Conservation (phyloP, 2,113 vertebrate species). For the Telmatochromis bifrenatus region DNA sequence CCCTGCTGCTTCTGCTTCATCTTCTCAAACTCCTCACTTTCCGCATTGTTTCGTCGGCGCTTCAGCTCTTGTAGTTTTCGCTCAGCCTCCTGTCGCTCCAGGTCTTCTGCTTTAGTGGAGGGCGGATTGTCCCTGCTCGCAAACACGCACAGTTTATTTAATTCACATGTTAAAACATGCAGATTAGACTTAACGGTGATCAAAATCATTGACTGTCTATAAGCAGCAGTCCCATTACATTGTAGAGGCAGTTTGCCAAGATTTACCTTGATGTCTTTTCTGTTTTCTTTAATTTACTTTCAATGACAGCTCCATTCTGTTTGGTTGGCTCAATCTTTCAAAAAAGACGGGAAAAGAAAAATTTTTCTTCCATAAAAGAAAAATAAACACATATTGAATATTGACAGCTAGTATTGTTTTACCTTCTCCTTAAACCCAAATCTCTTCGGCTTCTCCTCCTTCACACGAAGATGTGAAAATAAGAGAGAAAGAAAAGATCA, state of each 20-base stretch:
- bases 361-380: not conserved
- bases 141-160: not conserved
- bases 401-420: not conserved
- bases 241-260: not conserved
- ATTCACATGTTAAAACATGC: not conserved
- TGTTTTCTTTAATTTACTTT: constrained; percentile 80
- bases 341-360: not conserved
- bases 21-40: constrained; percentile 85
- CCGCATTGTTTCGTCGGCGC: constrained; percentile 75
- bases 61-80: constrained; percentile 82
- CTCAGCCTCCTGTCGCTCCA: constrained; percentile 77
- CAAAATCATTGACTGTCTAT: not conserved
- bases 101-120: constrained; percentile 58
- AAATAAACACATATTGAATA: not conserved
- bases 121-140: constrained; percentile 26
- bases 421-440: constrained; percentile 60
- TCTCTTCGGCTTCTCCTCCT: constrained; percentile 61
- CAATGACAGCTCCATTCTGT: constrained; percentile 72
- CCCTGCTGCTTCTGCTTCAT: constrained; percentile 91
- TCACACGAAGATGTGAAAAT: not conserved
- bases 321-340: constrained; percentile 72
- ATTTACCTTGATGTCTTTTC: constrained; percentile 81
- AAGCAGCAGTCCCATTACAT: not conserved
- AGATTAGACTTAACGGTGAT: not conserved
- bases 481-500: not conserved